Conservation (phyloP, 2,797 vertebrate species). For the Falco peregrinus region DNA sequence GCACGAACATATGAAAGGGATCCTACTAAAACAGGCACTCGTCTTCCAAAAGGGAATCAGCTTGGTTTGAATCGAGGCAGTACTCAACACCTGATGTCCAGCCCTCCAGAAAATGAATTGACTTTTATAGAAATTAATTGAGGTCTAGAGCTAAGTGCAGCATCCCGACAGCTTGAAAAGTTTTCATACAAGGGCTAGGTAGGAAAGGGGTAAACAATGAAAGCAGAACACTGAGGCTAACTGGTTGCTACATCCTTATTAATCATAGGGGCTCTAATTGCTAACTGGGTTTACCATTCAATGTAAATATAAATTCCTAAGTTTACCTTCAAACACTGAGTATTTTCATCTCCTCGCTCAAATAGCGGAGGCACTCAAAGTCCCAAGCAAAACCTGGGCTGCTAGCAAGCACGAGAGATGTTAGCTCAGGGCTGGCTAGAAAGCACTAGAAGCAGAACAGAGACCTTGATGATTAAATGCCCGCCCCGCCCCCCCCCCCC, state of each 20-base stretch:
- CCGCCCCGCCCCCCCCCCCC: neutral
- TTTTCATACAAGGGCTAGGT: fast-evolving
- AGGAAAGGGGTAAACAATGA: neutral
- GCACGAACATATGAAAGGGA: neutral
- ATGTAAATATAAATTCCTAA: neutral
- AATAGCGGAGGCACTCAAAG: neutral
- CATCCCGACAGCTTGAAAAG: neutral
- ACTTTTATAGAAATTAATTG: neutral
- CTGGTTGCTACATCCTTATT: neutral
- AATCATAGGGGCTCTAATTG: neutral
- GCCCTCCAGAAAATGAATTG: fast-evolving
- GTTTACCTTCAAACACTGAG: neutral
- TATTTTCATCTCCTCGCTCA: neutral
- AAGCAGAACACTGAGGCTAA: neutral
- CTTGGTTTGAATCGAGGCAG: neutral
- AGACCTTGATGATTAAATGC: neutral
- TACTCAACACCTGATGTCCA: neutral
- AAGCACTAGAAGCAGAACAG: neutral
- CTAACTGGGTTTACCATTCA: neutral
- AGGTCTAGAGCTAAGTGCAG: neutral
- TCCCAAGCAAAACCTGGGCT: neutral
- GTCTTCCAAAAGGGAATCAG: neutral
- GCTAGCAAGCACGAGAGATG: neutral
- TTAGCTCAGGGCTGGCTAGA: neutral
- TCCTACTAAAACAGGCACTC: neutral